A percentile compares a stretch with the other conserved stretches of the same genome.
phyloP scores from a whole-genome alignment of 2,888 invertebrate species.

The Ferrisia virgata region DNA sequence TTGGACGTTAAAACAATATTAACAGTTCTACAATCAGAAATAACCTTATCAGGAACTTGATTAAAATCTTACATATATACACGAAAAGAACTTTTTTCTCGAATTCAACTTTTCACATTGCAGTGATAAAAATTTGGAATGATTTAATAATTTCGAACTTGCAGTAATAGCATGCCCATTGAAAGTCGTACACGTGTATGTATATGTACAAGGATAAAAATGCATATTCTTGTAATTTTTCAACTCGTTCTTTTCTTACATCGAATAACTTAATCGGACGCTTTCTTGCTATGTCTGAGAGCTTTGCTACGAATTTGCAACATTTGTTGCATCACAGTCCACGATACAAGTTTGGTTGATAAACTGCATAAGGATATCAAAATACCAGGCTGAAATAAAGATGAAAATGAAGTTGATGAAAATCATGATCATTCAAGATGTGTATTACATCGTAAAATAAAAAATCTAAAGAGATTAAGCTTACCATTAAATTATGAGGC shows the following conservation, averaged over 20 bases:
- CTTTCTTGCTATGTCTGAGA: slow-evolving; percentile 3
- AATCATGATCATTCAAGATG: background rate
- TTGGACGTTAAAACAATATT: background rate
- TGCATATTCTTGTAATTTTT: background rate
- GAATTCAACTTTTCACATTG: background rate
- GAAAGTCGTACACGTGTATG: background rate
- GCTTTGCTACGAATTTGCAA: slow-evolving; percentile 24
- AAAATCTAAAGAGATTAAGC: slow-evolving; percentile 14
- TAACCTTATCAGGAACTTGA: slow-evolving; percentile 5
- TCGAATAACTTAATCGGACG: background rate
- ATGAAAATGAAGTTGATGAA: background rate
- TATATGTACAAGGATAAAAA: background rate
- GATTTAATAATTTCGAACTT: background rate
- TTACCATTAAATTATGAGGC: slow-evolving; percentile 65
- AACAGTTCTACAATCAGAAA: background rate
- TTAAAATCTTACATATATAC: background rate
- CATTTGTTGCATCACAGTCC: slow-evolving; percentile 35
- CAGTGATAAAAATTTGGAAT: background rate
- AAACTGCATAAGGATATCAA: background rate
- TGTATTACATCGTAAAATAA: background rate
- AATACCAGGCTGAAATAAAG: slow-evolving; percentile 33
- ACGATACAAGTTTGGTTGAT: background rate
- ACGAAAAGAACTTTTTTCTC: background rate
- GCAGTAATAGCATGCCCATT: background rate
- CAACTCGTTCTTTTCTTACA: background rate